Evolutionary conservation across 2,888 invertebrate genomes (phyloP).

Genomic region (Apamea monoglypha): DNA sequence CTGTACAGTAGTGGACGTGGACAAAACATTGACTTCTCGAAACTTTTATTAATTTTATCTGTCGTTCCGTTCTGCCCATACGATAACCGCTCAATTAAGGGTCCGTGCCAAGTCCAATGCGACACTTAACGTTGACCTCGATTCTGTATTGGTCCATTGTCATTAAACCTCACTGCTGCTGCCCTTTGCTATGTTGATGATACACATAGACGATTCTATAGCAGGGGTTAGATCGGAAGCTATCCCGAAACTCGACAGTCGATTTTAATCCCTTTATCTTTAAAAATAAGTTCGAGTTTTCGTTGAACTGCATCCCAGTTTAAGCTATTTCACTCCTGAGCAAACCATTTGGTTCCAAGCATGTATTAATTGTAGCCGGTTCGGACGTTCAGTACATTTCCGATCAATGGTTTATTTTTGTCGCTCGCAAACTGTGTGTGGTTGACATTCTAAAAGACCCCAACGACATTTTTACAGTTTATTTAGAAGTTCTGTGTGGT

Average conservation of each 20-base stretch:
- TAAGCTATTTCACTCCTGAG: slow-evolving; percentile 69
- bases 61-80: slow-evolving; percentile 64
- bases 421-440: slow-evolving; percentile 21
- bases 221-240: slow-evolving; percentile 80
- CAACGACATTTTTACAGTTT: slow-evolving; percentile 24
- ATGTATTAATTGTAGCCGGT: slow-evolving; percentile 81
- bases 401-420: slow-evolving; percentile 61
- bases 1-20: not conserved
- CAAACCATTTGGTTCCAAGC: slow-evolving; percentile 76
- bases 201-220: slow-evolving; percentile 76
- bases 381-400: slow-evolving; percentile 67
- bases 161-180: slow-evolving; percentile 84
- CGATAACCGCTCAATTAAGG: slow-evolving; percentile 83
- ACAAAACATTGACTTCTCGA: slow-evolving; percentile 31
- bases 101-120: slow-evolving; percentile 83
- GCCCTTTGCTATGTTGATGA: slow-evolving; percentile 78
- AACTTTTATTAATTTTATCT: slow-evolving; percentile 66
- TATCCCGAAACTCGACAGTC: slow-evolving; percentile 66
- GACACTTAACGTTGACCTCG: slow-evolving; percentile 86
- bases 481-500: slow-evolving; percentile 25
- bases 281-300: slow-evolving; percentile 72
- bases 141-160: slow-evolving; percentile 85
- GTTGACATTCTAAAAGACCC: slow-evolving; percentile 24
- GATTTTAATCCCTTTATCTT: slow-evolving; percentile 70
- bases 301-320: slow-evolving; percentile 60